phyloP scores from a whole-genome alignment of 2,113 vertebrate species.

The Epinephelus moara region DNA sequence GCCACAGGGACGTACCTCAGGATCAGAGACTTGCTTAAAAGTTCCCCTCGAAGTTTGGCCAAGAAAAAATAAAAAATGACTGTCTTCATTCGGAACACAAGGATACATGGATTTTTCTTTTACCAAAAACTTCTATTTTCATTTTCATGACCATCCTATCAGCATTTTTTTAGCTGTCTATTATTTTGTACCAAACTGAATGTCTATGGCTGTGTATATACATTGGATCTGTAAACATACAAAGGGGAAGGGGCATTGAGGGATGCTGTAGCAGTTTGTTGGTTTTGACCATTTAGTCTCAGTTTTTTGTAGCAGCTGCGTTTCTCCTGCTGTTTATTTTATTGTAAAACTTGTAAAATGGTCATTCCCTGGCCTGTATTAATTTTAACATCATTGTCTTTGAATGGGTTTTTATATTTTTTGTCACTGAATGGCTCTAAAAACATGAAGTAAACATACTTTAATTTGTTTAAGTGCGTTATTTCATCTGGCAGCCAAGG shows the following conservation, averaged over 20 bases:
- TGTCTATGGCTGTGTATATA: constrained; percentile 41
- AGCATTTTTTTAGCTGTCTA: constrained; percentile 22
- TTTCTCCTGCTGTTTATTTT: constrained; percentile 25
- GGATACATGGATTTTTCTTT: constrained; percentile 40
- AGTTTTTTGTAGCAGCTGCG: constrained; percentile 37
- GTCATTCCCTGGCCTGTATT: constrained; percentile 28
- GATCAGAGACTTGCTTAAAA: constrained; percentile 92
- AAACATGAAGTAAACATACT: constrained; percentile 48
- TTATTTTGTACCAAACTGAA: constrained; percentile 43
- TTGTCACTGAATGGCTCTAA: constrained; percentile 33
- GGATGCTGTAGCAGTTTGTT: constrained; percentile 14
- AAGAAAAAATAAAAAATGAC: constrained; percentile 85
- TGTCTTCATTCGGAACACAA: constrained; percentile 7
- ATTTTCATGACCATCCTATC: constrained; percentile 23
- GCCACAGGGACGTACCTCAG: constrained; percentile 93
- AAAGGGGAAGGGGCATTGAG: not conserved
- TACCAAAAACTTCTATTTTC: constrained; percentile 25
- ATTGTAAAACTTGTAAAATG: constrained; percentile 57
- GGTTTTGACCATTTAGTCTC: constrained; percentile 13
- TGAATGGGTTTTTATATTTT: constrained; percentile 51
- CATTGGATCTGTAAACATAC: constrained; percentile 25
- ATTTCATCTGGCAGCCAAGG: not conserved
- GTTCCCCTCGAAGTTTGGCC: constrained; percentile 92
- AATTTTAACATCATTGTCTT: constrained; percentile 33
- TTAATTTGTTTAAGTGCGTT: constrained; percentile 19